Evolutionary conservation across 2,888 invertebrate genomes (phyloP), one percentile per base, ranked within the genome.

Genomic region (Trissolcus brochymenae): DNA sequence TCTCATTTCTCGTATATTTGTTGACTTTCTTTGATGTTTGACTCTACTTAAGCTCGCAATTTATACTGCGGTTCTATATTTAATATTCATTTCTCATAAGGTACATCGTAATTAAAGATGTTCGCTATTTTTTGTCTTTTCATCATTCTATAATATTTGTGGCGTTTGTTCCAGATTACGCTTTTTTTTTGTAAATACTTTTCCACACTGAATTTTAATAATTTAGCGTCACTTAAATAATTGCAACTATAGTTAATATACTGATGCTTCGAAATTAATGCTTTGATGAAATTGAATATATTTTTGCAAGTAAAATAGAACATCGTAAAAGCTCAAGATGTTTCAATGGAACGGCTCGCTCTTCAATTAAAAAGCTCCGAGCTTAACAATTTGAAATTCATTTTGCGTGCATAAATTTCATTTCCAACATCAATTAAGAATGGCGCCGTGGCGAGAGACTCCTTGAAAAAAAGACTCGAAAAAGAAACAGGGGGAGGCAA

Each of bases 361-460:
- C 54, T 64, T 55, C 55, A 64, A 64, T 70, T 70, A 68, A 66
- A 41, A 53, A 50, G 14, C 61, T 56, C 51, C 57, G 35, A 35
- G 70, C 59, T 70, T 67, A 60, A 72, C 59, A 56, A 66, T 66
- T 66, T 61, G 56, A 64, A 78, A 74, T 71, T 72, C 61, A 67
- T 71, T 67, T 66, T 54, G 66, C 57, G 72, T 61, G 72, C 78
- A 75, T 72, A 78, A 78, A 78, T 78, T 67, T 75, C 71, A 78
- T 70, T 66, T 74, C 59, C 71, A 59, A 64, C 71, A 64, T 71
- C 72, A 75, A 78, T 75, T 78, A 74, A 74, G 74, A 35, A 43
- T 54, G 74, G 62, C 62, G 67, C 41, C 57, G 55, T 43, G 60
- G 54, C 35, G 60, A 60, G 60, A 60, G 60, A 55, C 55, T 55